Base-by-base conservation (phyloP, 2,113 vertebrate genomes). In the Cottus gobio region DNA sequence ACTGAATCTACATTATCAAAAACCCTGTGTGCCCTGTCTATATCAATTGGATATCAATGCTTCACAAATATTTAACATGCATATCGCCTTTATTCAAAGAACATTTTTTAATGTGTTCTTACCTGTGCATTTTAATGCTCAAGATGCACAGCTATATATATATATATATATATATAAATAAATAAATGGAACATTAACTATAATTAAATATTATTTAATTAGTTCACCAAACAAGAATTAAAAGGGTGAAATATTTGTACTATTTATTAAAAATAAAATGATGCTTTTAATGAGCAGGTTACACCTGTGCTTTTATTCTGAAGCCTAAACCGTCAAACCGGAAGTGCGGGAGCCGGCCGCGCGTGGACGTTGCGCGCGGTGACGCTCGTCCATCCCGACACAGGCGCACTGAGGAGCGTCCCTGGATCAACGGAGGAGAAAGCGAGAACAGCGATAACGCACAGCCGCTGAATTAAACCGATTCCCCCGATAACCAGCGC, bases 261-360 rank as follows among this genome's bases (percentile, higher is more conserved):
- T 24, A 24, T 24, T 48, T 13, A 42, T 42, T 13, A 13, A 13
- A 42, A 42, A 39, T 34, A 31, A 31, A 31, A 31, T 31, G 4
- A 31, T n/a, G n/a, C n/a, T n/a, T n/a, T n/a, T n/a, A n/a, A n/a
- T n/a, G n/a, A n/a, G n/a, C n/a, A n/a, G n/a, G n/a, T n/a, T n/a
- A n/a, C n/a, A n/a, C n/a, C n/a, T n/a, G 30, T 31, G 46, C 57
- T 77, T 86, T 88, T 83, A 88, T 31, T 89, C 39, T 72, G 75
- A 83, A 87, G 50, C 10, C 11, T 2, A 0, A 0, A 0, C 10
- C 28, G 13, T 2, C 10, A 9, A 57, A 66, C 54, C 22, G 48
- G 80, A 82, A 66, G 69, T 60, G 10, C 22, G 1, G 15, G 42
- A 31, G 22, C 31, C 31, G 31, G 5, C n/a, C 34, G 60, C 52